A percentile compares a stretch with the other conserved stretches of the same genome.
Conservation (phyloP, 2,888 invertebrate genomes). For the Elmis aenea region DNA sequence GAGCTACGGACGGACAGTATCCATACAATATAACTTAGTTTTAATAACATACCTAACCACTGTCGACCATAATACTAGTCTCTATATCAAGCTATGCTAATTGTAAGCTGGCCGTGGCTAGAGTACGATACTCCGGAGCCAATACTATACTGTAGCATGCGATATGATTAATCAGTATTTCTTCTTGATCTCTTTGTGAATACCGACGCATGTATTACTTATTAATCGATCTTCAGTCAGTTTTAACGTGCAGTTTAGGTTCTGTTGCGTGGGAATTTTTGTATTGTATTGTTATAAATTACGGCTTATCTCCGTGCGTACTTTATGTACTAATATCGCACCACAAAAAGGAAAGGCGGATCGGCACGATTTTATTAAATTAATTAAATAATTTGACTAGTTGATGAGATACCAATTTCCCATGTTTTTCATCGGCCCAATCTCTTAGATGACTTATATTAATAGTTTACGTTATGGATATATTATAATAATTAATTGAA, state of each 20-base stretch:
- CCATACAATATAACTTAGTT: too few relatives aligned
- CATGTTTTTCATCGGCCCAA: slow-evolving; percentile 23
- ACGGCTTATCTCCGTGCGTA: slow-evolving; percentile 15
- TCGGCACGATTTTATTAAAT: slow-evolving; percentile 26
- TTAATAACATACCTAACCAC: too few relatives aligned
- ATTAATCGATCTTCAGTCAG: slow-evolving; percentile 25
- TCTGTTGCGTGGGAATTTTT: slow-evolving; percentile 13
- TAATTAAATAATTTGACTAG: slow-evolving; percentile 35
- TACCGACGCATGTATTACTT: slow-evolving; percentile 33
- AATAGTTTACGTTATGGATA: too few relatives aligned
- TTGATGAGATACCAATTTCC: slow-evolving; percentile 34
- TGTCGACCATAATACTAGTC: too few relatives aligned
- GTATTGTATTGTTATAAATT: slow-evolving; percentile 16
- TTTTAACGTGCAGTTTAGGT: slow-evolving; percentile 13
- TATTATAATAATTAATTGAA: slow-evolving; percentile 15
- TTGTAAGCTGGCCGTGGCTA: slow-evolving; percentile 10
- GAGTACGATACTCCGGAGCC: slow-evolving; percentile 10
- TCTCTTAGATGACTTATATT: slow-evolving; percentile 9
- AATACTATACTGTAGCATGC: slow-evolving; percentile 39
- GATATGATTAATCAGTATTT: slow-evolving; percentile 47
- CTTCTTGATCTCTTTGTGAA: slow-evolving; percentile 38
- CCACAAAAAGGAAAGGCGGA: slow-evolving; percentile 17
- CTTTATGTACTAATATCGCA: too few relatives aligned
- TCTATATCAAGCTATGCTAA: slow-evolving; percentile 14
- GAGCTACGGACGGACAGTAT: too few relatives aligned